Evolutionary conservation across 2,888 invertebrate species (phyloP).

Genomic region (Argynnis bischoffii): DNA sequence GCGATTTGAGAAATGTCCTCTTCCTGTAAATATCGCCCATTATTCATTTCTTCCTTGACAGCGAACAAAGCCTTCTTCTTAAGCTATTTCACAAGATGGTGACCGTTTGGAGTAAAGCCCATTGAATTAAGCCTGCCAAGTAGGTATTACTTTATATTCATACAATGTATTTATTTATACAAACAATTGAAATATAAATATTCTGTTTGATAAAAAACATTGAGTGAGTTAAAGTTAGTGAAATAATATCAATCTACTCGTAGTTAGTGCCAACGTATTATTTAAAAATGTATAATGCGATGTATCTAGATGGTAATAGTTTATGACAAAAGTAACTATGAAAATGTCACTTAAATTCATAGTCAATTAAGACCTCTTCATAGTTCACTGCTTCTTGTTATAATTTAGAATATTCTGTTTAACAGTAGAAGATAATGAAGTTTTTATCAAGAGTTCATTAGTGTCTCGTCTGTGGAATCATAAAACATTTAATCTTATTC

Average conservation of each 20-base stretch:
- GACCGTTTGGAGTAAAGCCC: conserved; percentile 25
- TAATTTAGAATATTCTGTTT: conserved; percentile 23
- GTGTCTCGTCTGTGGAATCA: conserved; percentile 12
- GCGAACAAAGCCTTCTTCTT: conserved; percentile 35
- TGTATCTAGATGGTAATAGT: too few species aligned
- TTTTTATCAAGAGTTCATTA: conserved; percentile 27
- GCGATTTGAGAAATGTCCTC: conserved; percentile 79
- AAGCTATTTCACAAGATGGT: conserved; percentile 25
- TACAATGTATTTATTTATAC: conserved; percentile 5
- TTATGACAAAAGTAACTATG: not conserved
- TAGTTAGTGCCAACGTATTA: too few species aligned
- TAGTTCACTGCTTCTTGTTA: conserved; percentile 5
- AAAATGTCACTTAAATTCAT: not conserved
- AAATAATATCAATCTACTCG: too few species aligned
- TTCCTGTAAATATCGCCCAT: conserved; percentile 73
- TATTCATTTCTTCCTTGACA: conserved; percentile 63
- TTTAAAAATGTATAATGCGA: too few species aligned
- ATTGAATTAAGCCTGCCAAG: conserved; percentile 19
- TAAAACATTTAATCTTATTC: conserved; percentile 17
- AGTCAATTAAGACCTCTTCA: conserved; percentile 14
- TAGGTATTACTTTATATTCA: conserved; percentile 9
- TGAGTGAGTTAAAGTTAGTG: too few species aligned
- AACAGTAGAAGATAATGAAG: conserved; percentile 21
- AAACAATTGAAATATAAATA: too few species aligned
- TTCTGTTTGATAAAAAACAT: too few species aligned